Evolutionary conservation across 2,113 vertebrate species (phyloP), one percentile per base, ranked within the genome.

Genomic region (Isurus oxyrinchus): DNA sequence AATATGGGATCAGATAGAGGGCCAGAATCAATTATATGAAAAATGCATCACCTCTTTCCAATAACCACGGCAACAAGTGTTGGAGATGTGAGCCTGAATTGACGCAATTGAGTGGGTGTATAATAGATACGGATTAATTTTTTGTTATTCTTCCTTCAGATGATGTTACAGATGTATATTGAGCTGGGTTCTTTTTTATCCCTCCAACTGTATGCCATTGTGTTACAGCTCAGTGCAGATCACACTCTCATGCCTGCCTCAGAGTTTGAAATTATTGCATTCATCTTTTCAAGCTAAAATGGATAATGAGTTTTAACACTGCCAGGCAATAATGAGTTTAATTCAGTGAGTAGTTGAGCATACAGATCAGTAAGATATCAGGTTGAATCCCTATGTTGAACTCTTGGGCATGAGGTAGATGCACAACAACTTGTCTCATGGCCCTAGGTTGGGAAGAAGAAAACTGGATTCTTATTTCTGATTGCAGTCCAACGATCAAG

Each of bases 1-100:
- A 23, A 94, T 63, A 40, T 94, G 35, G 27, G 59, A 66, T 63
- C 57, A 94, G 16, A 94, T 10, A 94, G 90, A 94, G 59, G 59
- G 35, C 59, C 59, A 94, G n/a, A 94, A 94, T 94, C 90, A 94
- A 94, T 94, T 94, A 63, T 63, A 63, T 94, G 90, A 94, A 94
- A 94, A 40, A 94, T 61, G 57, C 59, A 63, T 66, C 31, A 40
- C 59, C 66, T 94, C 59, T 63, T 61, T n/a, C 59, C 90, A 0
- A 94, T 94, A 94, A 94, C 90, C 90, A 94, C 59, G 90, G 90
- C 59, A 94, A 94, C 90, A 94, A 63, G 59, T n/a, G 6, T 94
- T 94, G 35, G 90, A 94, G 61, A 63, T 94, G 59, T 94, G 90
- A 63, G 44, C 59, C 59, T 66, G 90, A 94, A 94, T 63, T 94